Evolutionary conservation across 2,888 invertebrate genomes (phyloP).

Genomic region (Pristionchus exspectatus): DNA sequence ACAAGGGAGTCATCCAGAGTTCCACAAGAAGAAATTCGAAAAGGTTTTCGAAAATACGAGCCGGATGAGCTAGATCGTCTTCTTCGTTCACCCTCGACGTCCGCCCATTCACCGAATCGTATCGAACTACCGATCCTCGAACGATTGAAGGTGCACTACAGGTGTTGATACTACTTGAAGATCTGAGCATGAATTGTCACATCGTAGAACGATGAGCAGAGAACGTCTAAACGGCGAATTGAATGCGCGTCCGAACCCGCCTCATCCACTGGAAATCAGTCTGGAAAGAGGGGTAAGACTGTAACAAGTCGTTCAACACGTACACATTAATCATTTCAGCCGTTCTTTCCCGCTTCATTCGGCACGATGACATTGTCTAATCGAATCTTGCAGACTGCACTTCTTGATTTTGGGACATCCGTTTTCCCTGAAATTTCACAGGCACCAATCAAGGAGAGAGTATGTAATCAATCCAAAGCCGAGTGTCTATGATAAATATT

Average conservation of each 20-base stretch:
- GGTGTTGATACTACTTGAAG: background rate
- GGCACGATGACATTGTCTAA: background rate
- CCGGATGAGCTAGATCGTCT: background rate
- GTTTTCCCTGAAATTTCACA: background rate
- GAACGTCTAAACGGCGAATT: background rate
- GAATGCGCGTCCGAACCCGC: background rate
- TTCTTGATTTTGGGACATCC: background rate
- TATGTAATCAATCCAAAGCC: background rate
- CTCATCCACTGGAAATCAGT: slow-evolving; percentile 31
- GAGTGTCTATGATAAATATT: no score
- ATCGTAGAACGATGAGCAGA: background rate
- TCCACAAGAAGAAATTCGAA: background rate
- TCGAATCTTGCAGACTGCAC: background rate
- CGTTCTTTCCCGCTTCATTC: background rate
- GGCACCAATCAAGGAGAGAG: background rate
- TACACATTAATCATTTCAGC: background rate
- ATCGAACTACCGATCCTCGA: background rate
- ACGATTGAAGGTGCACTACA: background rate
- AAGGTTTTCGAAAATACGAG: background rate
- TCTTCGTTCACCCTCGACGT: background rate
- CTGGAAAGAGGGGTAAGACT: background rate
- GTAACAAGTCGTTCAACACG: background rate
- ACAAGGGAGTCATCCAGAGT: background rate
- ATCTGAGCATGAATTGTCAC: background rate
- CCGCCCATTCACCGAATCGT: background rate